phyloP scores from a whole-genome alignment of 30 jellyfish, hydroid and myxozoan species.

The Mastigias papua region DNA sequence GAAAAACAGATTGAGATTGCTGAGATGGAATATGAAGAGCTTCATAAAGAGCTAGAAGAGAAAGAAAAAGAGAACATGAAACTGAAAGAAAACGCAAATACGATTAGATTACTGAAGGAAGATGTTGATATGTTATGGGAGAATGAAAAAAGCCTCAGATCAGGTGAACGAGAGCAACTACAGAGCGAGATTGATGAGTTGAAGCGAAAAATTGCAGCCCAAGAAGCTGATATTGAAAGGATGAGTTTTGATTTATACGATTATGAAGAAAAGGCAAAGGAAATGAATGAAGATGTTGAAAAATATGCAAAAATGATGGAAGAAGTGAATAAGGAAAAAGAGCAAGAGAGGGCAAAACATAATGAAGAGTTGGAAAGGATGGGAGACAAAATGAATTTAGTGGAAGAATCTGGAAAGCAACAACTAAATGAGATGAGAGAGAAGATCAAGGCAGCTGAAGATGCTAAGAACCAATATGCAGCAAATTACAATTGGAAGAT shows the following conservation, averaged over 20 bases:
- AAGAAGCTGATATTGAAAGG: conserved; percentile 10
- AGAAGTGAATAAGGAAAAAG: conserved; percentile 34
- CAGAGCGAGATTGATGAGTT: conserved; percentile 47
- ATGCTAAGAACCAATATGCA: conserved; percentile 46
- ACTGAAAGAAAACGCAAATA: conserved; percentile 67
- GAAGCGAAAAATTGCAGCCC: conserved; percentile 20
- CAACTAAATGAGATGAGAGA: conserved; percentile 57
- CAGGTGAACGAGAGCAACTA: conserved; percentile 65
- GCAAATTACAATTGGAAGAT: conserved; percentile 55
- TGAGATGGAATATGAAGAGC: conserved; percentile 63
- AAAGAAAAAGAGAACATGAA: conserved; percentile 69
- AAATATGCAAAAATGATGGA: conserved; percentile 40
- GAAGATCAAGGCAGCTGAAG: conserved; percentile 40
- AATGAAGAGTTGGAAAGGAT: conserved; percentile 27
- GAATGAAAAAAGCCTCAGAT: conserved; percentile 63
- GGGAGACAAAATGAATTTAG: conserved; percentile 25
- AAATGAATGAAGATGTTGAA: conserved; percentile 42
- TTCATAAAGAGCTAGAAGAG: conserved; percentile 66
- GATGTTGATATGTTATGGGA: conserved; percentile 72
- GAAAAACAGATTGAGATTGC: conserved; percentile 62
- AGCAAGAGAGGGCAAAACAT: neutral
- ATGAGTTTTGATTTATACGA: conserved; percentile 32
- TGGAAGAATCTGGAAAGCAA: conserved; percentile 39
- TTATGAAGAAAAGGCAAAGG: conserved; percentile 29
- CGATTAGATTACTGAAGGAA: conserved; percentile 49